A percentile compares a stretch with the other conserved stretches of the same genome.
phyloP scores from a whole-genome alignment of 2,113 vertebrate species.

The Proterorhinus semilunaris region DNA sequence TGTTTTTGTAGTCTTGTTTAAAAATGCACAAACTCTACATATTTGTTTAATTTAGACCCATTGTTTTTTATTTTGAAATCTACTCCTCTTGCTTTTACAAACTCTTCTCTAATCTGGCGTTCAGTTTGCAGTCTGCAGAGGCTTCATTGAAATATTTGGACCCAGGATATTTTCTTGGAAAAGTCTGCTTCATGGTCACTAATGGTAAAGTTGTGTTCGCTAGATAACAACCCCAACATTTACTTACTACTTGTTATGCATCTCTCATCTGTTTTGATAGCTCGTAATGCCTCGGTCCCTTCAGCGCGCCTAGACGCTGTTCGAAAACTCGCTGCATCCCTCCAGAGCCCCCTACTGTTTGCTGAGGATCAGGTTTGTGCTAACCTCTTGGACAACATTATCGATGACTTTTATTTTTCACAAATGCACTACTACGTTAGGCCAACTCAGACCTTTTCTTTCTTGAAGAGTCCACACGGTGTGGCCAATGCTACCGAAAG shows the following conservation, averaged over 20 bases:
- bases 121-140: constrained; percentile 69
- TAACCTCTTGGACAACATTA: neutral
- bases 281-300: constrained; percentile 56
- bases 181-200: constrained; percentile 78
- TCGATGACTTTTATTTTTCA: neutral
- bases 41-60: no score
- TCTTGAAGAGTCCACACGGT: constrained; percentile 64
- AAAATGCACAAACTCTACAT: no score
- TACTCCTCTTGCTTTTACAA: neutral
- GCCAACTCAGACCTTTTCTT: neutral
- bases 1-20: no score
- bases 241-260: neutral
- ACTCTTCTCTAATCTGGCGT: neutral
- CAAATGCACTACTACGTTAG: no score
- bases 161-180: constrained; percentile 75
- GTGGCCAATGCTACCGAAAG: constrained; percentile 57
- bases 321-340: constrained; percentile 67
- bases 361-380: constrained; percentile 73
- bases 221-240: neutral
- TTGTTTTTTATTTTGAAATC: no score
- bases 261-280: constrained; percentile 32
- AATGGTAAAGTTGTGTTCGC: constrained; percentile 55
- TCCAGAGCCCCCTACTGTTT: constrained; percentile 72
- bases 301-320: constrained; percentile 60
- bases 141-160: constrained; percentile 69